These are phyloP conservation scores for Argynnis bischoffii DNA, from an alignment of 2,888 invertebrate genomes.

Conservation along the genomic window DNA sequence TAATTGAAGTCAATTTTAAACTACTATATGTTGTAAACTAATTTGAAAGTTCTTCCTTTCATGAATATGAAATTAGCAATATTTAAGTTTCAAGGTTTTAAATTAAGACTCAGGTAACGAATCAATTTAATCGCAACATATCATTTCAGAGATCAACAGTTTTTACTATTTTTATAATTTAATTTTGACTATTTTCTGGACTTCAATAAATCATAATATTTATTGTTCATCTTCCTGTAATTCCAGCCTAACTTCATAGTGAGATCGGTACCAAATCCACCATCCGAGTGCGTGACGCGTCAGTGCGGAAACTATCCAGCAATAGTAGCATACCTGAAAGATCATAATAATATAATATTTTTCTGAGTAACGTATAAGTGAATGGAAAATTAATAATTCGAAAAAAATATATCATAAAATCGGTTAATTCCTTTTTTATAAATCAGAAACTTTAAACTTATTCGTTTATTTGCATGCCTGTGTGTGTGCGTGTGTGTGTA, in stretches of 20 bases:
- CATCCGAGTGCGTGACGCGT: slow-evolving; percentile 73
- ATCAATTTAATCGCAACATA: slow-evolving; percentile 7
- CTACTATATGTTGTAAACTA: too few species aligned
- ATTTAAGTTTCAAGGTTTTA: neutral
- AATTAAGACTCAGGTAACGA: neutral
- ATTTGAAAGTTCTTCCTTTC: too few species aligned
- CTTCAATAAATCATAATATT: neutral
- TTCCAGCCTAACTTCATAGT: slow-evolving; percentile 71
- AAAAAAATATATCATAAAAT: too few species aligned
- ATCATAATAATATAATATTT: slow-evolving; percentile 4
- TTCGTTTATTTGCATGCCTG: too few species aligned
- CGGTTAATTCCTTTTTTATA: too few species aligned
- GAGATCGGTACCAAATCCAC: slow-evolving; percentile 78
- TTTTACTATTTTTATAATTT: slow-evolving; percentile 12
- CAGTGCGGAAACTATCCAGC: slow-evolving; percentile 76
- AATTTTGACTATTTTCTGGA: neutral
- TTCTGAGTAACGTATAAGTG: neutral
- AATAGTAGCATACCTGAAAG: slow-evolving; percentile 73
- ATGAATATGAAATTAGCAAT: neutral
- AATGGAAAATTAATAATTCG: too few species aligned
- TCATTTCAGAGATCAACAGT: neutral
- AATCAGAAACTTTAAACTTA: too few species aligned
- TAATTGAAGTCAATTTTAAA: too few species aligned
- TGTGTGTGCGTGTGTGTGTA: too few species aligned
- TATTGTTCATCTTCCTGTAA: slow-evolving; percentile 46